Evolutionary conservation across 2,888 invertebrate species (phyloP).

Genomic region (Metopia argyrocephala): DNA sequence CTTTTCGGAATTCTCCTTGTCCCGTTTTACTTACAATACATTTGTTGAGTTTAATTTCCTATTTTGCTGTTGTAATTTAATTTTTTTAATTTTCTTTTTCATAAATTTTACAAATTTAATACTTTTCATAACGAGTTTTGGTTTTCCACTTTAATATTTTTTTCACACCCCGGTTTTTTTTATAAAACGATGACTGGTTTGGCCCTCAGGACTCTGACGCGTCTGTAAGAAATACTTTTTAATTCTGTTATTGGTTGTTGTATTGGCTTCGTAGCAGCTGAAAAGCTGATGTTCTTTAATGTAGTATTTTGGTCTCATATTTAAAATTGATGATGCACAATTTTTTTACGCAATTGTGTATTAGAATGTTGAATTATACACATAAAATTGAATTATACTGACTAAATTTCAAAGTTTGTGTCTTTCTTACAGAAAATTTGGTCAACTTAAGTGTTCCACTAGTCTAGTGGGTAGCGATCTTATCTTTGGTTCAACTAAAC

Average conservation of each 20-base stretch:
- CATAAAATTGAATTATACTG: too few species aligned
- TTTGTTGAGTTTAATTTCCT: conserved; percentile 18
- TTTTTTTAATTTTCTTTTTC: background rate
- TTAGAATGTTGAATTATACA: too few species aligned
- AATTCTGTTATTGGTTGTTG: background rate
- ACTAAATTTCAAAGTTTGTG: too few species aligned
- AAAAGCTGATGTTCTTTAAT: background rate
- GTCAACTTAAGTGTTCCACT: too few species aligned
- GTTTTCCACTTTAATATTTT: conserved; percentile 6
- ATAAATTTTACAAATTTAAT: conserved; percentile 4
- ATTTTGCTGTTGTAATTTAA: conserved; percentile 1
- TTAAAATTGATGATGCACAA: conserved; percentile 13
- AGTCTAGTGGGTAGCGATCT: too few species aligned
- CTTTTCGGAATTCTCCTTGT: conserved; percentile 7
- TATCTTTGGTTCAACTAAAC: too few species aligned
- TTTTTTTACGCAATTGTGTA: conserved; percentile 3
- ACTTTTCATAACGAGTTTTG: background rate
- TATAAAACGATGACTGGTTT: too few species aligned
- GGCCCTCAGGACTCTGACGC: conserved; percentile 9
- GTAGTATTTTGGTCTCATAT: conserved; percentile 18
- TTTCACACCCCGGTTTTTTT: too few species aligned
- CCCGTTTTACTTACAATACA: conserved; percentile 3
- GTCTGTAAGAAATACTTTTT: background rate
- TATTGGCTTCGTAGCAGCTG: background rate
- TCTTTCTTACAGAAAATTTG: too few species aligned